Evolutionary conservation across 2,797 vertebrate genomes (phyloP), one percentile per base, ranked within the genome.

Genomic region (Sebastes glaucus): DNA sequence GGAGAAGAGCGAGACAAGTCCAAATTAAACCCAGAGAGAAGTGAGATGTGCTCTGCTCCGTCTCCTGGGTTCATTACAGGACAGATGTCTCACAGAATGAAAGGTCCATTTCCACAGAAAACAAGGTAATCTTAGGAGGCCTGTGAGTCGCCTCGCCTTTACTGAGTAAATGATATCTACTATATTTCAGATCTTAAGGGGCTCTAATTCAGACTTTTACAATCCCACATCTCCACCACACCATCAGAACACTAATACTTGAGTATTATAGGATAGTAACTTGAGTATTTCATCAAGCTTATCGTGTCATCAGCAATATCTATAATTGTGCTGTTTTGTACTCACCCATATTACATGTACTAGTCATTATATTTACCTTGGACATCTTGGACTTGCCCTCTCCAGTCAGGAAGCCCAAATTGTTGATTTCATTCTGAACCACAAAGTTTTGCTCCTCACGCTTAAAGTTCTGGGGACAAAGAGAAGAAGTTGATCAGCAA

Each of bases 391-490:
- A 95, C 86, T 97, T 97, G 93, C 95, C 97, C 91, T 99, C 97
- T 92, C 96, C 97, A 56, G 97, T 99, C 83, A 99, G 96, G 95
- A 99, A 99, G 71, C 98, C 97, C 94, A 99, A 93, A 92, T 99
- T 99, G 94, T 99, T 99, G 94, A 99, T 99, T 95, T 99, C 98
- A 93, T 99, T 99, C 92, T 99, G 99, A 93, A 99, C 98, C 87
- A 99, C 98, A 97, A 99, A 99, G 95, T 99, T 99, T 92, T 99
- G 98, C 94, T 99, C 98, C 94, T 99, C 99, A 87, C 99, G 97
- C 94, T 99, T 99, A 91, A 99, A 99, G 94, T 99, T 99, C 99
- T 99, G 80, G 61, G 81, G 5, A 79, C 3, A 74, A 66, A 88
- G 22, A 61, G 46, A 33, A 49, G 0, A 42, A 0, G 13, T n/a